Conservation (phyloP, 2,888 invertebrate genomes). For the Standfussiana lucernea region DNA sequence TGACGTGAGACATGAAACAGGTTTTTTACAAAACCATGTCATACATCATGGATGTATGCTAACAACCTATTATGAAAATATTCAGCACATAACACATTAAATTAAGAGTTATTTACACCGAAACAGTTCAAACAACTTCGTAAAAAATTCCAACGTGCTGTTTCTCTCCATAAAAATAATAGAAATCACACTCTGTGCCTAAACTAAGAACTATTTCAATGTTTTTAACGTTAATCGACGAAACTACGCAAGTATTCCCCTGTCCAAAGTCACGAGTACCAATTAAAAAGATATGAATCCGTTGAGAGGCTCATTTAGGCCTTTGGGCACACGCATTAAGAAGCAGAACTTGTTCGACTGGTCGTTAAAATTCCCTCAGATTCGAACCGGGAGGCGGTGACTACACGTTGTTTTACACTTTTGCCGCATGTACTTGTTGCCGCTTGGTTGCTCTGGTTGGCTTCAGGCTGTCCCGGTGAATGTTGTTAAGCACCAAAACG, state of each 20-base stretch:
- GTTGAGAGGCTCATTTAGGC: slow-evolving; percentile 76
- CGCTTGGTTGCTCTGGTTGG: slow-evolving; percentile 25
- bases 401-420: slow-evolving; percentile 73
- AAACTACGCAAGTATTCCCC: slow-evolving; percentile 49
- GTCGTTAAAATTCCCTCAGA: slow-evolving; percentile 85
- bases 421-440: slow-evolving; percentile 62
- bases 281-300: slow-evolving; percentile 75
- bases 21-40: slow-evolving; percentile 10
- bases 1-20: background rate
- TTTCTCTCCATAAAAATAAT: slow-evolving; percentile 32
- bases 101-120: slow-evolving; percentile 3
- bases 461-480: slow-evolving; percentile 39
- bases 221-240: slow-evolving; percentile 48
- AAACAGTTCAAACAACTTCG: slow-evolving; percentile 3
- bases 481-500: slow-evolving; percentile 33
- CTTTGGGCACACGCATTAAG: slow-evolving; percentile 75
- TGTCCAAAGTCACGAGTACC: slow-evolving; percentile 68
- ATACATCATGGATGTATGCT: background rate
- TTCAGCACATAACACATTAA: slow-evolving; percentile 1
- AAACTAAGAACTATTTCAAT: slow-evolving; percentile 37
- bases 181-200: slow-evolving; percentile 24
- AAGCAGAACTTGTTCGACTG: slow-evolving; percentile 80
- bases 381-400: slow-evolving; percentile 79
- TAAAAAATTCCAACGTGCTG: slow-evolving; percentile 17
- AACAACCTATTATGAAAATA: slow-evolving; percentile 7